Conservation (phyloP, 2,113 vertebrate genomes). For the Cyanocitta stelleri region DNA sequence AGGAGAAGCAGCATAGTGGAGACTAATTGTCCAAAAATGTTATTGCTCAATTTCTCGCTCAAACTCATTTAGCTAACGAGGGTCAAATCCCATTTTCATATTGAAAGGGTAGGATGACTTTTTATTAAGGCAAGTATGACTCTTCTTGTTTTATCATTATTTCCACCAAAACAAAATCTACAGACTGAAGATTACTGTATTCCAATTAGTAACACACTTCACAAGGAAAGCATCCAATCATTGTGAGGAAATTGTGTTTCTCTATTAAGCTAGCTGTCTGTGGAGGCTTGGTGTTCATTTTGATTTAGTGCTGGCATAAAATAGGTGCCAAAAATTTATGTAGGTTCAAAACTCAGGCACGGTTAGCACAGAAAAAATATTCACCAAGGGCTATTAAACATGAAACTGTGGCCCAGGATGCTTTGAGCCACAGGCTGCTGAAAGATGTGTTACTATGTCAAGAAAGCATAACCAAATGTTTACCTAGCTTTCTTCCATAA, state of each 20-base stretch:
- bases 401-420: neutral
- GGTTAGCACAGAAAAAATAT: neutral
- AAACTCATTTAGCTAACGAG: neutral
- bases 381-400: neutral
- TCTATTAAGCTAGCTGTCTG: neutral
- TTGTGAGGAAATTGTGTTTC: neutral
- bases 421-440: neutral
- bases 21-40: neutral
- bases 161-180: neutral
- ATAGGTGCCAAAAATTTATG: neutral
- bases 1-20: neutral
- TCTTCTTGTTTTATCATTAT: neutral
- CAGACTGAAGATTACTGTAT: neutral
- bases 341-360: neutral
- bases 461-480: neutral
- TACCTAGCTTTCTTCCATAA: neutral
- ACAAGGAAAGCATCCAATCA: neutral
- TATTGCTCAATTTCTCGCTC: neutral
- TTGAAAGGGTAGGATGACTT: neutral
- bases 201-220: neutral
- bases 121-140: slow-evolving; percentile 12
- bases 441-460: neutral
- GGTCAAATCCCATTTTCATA: neutral
- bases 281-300: neutral
- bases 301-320: neutral